Evolutionary conservation across 2,888 invertebrate genomes (phyloP), one percentile per base, ranked within the genome.

Genomic region (Thecocarcelia acutangulata): DNA sequence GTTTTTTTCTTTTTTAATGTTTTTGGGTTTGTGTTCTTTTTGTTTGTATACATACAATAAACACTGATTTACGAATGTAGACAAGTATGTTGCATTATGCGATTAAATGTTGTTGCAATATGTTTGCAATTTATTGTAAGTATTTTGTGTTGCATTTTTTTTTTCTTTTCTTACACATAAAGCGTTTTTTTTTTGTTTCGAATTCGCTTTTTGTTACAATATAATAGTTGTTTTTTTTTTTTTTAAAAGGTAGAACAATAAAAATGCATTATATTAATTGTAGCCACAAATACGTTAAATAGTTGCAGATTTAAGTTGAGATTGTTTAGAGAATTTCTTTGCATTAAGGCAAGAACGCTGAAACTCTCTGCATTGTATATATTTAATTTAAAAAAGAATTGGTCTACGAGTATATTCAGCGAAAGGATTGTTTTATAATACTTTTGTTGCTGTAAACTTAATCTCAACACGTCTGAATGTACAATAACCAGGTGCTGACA

Each of bases 131-230:
- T 72, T 64, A 54, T 83, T 80, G 72, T 78, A 68, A 77, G 66
- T 75, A 24, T 42, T 64, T 63, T 37, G 63, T 58, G 50, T 68
- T 48, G 42, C 9, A 44, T 40, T 48, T 50, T 33, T 44, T 69
- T 52, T 50, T 59, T 15, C 6, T 54, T 46, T 78, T 80, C 83
- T 80, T 83, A 80, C 17, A 40, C 37, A 52, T 74, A 84, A 84
- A 87, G 86, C 54, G 87, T 85, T 86, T 86, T 19, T 66, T 48
- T 58, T 24, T 48, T 4, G 3, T 42, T 58, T 48, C n/a, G 4
- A 28, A 66, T 63, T 66, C 15, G 37, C 28, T 74, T 66, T 48
- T 17, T 48, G 9, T 59, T 40, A 1, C n/a, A n/a, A n/a, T n/a
- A n/a, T n/a, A n/a, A n/a, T n/a, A n/a, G n/a, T n/a, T 15, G 33